Evolutionary conservation across 2,797 vertebrate genomes (phyloP).

Genomic region (Argentina silus): DNA sequence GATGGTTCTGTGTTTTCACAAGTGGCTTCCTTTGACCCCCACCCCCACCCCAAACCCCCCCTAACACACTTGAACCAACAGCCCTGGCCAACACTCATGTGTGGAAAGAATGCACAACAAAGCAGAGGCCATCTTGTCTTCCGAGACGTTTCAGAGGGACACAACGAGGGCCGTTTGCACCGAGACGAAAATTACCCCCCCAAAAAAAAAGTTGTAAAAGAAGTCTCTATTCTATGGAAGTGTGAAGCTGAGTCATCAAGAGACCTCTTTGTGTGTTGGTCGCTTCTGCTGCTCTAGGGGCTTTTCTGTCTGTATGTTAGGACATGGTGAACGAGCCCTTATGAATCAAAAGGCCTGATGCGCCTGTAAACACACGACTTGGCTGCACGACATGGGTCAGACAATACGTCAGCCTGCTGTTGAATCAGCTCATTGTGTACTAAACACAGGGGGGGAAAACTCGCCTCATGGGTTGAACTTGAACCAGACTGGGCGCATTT

Average conservation of each 20-base stretch:
- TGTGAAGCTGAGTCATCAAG: background rate
- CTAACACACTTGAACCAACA: constrained; percentile 4
- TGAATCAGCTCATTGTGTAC: constrained; percentile 71
- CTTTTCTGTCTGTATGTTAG: background rate
- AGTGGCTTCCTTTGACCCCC: constrained; percentile 58
- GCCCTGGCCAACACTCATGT: background rate
- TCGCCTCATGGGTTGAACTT: constrained; percentile 29
- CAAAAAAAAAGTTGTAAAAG: background rate
- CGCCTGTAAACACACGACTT: constrained; percentile 64
- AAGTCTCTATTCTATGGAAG: background rate
- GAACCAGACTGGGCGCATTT: constrained; percentile 44
- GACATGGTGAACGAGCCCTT: constrained; percentile 20
- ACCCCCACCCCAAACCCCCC: constrained; percentile 25
- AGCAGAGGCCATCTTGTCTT: background rate
- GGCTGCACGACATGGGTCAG: constrained; percentile 58
- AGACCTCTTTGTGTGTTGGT: background rate
- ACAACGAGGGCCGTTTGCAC: background rate
- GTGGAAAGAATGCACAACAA: background rate
- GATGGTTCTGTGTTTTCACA: constrained; percentile 65
- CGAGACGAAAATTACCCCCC: background rate
- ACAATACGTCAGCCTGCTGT: constrained; percentile 63
- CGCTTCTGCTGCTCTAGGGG: background rate
- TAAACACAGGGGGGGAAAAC: constrained; percentile 16
- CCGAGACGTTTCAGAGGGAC: background rate
- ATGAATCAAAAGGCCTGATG: constrained; percentile 66